Percentiles rank a stretch among this genome's conserved stretches.
These are phyloP conservation scores for Temnothorax longispinosus DNA, from an alignment of 1,140 invertebrate species.

Conservation along the genomic window DNA sequence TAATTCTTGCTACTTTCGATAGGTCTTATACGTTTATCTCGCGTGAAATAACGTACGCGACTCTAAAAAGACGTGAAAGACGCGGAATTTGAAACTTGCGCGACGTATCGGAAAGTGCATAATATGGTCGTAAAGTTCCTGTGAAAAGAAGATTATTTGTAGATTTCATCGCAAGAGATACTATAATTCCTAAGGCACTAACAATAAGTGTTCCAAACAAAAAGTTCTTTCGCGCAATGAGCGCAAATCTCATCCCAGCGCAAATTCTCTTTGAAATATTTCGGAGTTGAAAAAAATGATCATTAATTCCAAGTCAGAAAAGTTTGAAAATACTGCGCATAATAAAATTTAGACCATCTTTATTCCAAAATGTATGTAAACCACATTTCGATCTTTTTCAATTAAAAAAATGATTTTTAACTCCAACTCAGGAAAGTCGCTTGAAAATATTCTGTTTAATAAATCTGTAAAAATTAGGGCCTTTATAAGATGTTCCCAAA, in stretches of 20 bases:
- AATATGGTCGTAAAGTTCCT: conserved; percentile 27
- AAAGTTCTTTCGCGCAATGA: not conserved
- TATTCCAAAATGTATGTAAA: not conserved
- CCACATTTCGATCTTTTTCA: not conserved
- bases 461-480: not conserved
- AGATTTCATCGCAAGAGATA: not conserved
- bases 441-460: not conserved
- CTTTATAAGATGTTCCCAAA: not conserved
- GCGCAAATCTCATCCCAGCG: not conserved
- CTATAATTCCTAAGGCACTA: not conserved
- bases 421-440: not conserved
- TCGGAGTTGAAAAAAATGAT: not conserved
- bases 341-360: not conserved
- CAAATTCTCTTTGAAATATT: not conserved
- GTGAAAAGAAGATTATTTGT: not conserved
- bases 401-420: not conserved
- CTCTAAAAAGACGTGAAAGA: conserved; percentile 9
- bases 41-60: too few relatives aligned
- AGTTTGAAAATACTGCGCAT: not conserved
- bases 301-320: not conserved
- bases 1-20: not conserved
- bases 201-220: not conserved
- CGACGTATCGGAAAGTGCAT: conserved; percentile 11
- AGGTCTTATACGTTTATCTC: not conserved
- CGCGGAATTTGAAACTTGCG: conserved; percentile 7